Conservation (phyloP, 2,113 vertebrate species). For the Oryzias celebensis region DNA sequence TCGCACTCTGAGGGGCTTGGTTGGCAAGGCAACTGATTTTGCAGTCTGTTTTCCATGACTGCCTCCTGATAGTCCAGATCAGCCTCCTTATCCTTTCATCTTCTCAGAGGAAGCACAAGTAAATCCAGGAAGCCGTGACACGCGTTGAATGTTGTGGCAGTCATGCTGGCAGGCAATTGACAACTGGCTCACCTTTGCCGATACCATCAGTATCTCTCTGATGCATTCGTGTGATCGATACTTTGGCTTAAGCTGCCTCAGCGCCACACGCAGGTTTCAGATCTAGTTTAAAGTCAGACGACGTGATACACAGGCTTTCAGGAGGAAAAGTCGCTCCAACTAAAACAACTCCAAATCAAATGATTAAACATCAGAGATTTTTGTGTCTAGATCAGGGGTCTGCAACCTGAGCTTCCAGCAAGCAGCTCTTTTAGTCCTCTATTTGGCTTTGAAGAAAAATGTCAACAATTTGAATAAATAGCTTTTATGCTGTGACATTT, state of each 20-base stretch:
- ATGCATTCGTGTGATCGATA: conserved; percentile 3
- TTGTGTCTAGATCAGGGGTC: no score
- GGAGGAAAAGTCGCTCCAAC: no score
- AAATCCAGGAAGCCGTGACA: conserved; percentile 21
- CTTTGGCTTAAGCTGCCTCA: neutral
- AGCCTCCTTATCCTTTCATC: conserved; percentile 44
- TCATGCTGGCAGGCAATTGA: conserved; percentile 31
- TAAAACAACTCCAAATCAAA: no score
- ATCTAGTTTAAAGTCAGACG: no score
- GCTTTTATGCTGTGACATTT: no score
- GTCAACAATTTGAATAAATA: no score
- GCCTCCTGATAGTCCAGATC: conserved; percentile 65
- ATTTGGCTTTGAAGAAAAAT: no score
- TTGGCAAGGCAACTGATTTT: conserved; percentile 77
- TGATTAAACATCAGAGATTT: no score
- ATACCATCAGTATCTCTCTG: conserved; percentile 10
- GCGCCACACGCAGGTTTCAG: neutral
- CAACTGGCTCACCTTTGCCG: conserved; percentile 10
- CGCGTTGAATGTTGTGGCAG: conserved; percentile 12
- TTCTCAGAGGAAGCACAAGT: conserved; percentile 30
- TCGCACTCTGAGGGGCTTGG: conserved; percentile 62
- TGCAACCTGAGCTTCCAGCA: no score
- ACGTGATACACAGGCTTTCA: no score
- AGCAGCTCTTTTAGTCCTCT: no score
- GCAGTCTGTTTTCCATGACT: conserved; percentile 67